A percentile compares a stretch with the other conserved stretches of the same genome.
phyloP scores from a whole-genome alignment of 1,140 invertebrate species.

The Drosophila azteca region DNA sequence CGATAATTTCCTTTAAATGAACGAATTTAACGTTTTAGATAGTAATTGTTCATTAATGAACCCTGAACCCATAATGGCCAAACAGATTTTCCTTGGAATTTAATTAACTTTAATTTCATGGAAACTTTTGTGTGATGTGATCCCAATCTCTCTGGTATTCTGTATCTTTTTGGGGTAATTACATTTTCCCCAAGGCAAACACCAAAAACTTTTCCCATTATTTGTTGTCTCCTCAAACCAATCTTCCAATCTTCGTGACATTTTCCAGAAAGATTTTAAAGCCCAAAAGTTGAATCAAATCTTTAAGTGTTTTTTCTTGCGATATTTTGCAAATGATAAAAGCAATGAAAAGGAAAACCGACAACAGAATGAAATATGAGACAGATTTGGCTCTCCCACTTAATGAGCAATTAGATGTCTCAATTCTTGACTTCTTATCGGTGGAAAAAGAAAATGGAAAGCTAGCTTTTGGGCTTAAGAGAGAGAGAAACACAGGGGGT shows the following conservation, averaged over 20 bases:
- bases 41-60: no score
- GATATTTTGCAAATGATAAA: constrained; percentile 16
- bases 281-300: neutral
- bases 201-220: neutral
- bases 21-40: no score
- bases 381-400: neutral
- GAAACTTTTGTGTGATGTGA: constrained; percentile 3
- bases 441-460: constrained; percentile 2
- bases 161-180: constrained; percentile 9
- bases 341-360: neutral
- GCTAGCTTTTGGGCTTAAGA: constrained; percentile 14
- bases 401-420: constrained; percentile 28
- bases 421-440: constrained; percentile 22
- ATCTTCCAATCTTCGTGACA: neutral
- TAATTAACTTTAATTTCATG: constrained; percentile 26
- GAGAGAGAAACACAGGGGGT: no score
- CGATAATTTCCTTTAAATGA: no score
- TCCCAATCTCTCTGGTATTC: neutral
- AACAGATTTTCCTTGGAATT: constrained; percentile 8
- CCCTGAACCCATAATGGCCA: neutral
- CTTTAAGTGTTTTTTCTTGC: constrained; percentile 7
- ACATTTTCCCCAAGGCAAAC: constrained; percentile 1
- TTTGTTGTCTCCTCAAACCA: neutral
- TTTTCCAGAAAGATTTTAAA: constrained; percentile 11
- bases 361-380: constrained; percentile 14